Evolutionary conservation across 2,113 vertebrate species (phyloP), one percentile per base, ranked within the genome.

Genomic region (Morone saxatilis): DNA sequence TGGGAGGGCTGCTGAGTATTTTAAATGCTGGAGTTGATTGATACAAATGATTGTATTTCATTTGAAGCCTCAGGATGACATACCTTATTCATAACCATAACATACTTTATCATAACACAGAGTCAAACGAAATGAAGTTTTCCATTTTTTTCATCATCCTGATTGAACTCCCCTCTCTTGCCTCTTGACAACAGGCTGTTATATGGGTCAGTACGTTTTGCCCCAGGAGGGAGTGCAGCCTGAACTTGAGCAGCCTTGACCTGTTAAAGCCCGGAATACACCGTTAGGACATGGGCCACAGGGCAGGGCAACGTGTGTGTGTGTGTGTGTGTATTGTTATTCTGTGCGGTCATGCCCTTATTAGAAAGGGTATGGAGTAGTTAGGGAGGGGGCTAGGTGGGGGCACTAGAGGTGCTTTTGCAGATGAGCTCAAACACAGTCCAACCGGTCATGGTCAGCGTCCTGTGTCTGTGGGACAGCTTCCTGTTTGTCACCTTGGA

Each of bases 401-500:
- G 66, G 67, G 12, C 53, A 25, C 40, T 14, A 69, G 22, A 86
- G 80, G 74, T 78, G 69, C 51, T 84, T 77, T 31, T 83, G 67
- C 76, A 81, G 88, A 92, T 79, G 75, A 87, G 82, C 79, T 78
- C 36, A 47, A 65, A 72, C 14, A 19, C 62, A 4, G 4, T 70
- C 76, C 50, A 66, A 14, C 13, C 5, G 57, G 77, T 90, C 84
- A 87, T 91, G 74, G 85, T 77, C 84, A 74, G 56, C 75, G 38
- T 91, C 89, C 90, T 89, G 90, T 76, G 71, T 78, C 82, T 76
- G 71, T 88, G 48, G 40, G 38, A 78, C 78, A 31, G 40, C 70
- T 92, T 94, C 93, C 94, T 94, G 89, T 94, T 93, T 93, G 91
- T 85, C 92, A 92, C 86, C 78, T 87, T 76, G 51, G 74, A 63